Evolutionary conservation across 2,113 vertebrate genomes (phyloP), one percentile per base, ranked within the genome.

Genomic region (Puntigrus tetrazona): DNA sequence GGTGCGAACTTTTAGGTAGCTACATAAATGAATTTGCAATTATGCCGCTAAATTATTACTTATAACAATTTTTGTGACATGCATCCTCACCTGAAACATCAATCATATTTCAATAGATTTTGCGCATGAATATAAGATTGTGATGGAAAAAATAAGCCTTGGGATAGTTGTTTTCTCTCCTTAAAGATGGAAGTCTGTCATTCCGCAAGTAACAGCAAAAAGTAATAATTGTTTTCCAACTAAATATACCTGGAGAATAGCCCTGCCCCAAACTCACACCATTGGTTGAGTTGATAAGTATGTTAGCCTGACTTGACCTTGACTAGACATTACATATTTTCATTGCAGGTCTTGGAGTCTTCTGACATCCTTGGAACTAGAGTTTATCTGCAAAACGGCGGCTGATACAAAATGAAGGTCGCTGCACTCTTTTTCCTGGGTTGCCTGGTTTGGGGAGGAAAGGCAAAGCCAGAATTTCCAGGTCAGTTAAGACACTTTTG

Each of bases 381-480:
- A 84, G 81, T 76, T 18, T 1, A 70, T 75, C 38, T 5, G 73
- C 29, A 83, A 55, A 18, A 86, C 70, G 61, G 52, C 70, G 34
- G 72, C 43, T 34, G n/a, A 80, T 29, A 34, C 88, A 90, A 75
- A 86, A 94, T 93, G 93, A 92, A 91, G 86, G 69, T 86, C 59
- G 75, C 77, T n/a, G 52, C 72, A 27, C 80, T 94, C 77, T 74
- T 93, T 84, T 38, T 93, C 78, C 89, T 90, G 52, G 89, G 69
- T 82, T 87, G 83, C 86, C 63, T 93, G 75, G 41, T 91, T 31
- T 74, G 47, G 8, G 78, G 41, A 36, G 85, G 82, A 41, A 34
- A 69, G 22, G 90, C 82, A 18, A 93, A 92, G 57, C 87, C 89
- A 20, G 52, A 79, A 1, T 94, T 94, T 89, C 93, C 94, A 1